Percentiles rank a stretch among this genome's conserved stretches.
Evolutionary conservation across 2,113 vertebrate genomes (phyloP).

Genomic region (Ariopsis seemanni): DNA sequence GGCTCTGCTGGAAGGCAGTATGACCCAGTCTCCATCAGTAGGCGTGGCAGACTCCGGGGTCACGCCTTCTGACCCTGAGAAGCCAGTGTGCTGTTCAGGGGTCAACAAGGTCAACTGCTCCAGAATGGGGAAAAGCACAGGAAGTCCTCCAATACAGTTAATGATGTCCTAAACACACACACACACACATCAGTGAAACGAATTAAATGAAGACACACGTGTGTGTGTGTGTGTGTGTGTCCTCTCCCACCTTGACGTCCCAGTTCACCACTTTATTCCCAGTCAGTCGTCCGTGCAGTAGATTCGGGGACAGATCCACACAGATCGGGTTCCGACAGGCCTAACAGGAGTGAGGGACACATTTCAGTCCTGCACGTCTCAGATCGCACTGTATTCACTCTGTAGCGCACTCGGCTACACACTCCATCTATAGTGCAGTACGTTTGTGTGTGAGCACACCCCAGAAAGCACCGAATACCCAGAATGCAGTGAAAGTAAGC

Average conservation of each 20-base stretch:
- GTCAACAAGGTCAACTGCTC: slow-evolving; percentile 84
- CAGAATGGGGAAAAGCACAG: slow-evolving; percentile 87
- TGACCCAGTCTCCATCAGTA: slow-evolving; percentile 86
- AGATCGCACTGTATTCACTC: background rate
- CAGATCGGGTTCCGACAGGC: slow-evolving; percentile 94
- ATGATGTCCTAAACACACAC: slow-evolving; percentile 84
- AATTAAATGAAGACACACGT: background rate
- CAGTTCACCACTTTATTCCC: slow-evolving; percentile 98
- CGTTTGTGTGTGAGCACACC: background rate
- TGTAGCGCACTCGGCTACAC: background rate
- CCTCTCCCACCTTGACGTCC: slow-evolving; percentile 88
- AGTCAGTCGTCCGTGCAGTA: slow-evolving; percentile 92
- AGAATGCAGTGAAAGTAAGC: background rate
- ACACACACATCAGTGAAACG: slow-evolving; percentile 4
- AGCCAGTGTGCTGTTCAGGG: slow-evolving; percentile 69
- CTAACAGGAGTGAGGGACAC: slow-evolving; percentile 66
- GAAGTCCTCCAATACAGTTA: slow-evolving; percentile 90
- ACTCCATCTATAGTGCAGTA: background rate
- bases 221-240: background rate
- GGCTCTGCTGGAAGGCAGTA: slow-evolving; percentile 85
- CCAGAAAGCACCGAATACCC: background rate
- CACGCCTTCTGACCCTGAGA: slow-evolving; percentile 69
- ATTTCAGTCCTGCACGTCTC: background rate
- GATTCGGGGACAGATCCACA: slow-evolving; percentile 89
- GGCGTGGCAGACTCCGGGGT: slow-evolving; percentile 80